Base-by-base conservation (phyloP, 2,113 vertebrate species). In the Daboia siamensis region DNA sequence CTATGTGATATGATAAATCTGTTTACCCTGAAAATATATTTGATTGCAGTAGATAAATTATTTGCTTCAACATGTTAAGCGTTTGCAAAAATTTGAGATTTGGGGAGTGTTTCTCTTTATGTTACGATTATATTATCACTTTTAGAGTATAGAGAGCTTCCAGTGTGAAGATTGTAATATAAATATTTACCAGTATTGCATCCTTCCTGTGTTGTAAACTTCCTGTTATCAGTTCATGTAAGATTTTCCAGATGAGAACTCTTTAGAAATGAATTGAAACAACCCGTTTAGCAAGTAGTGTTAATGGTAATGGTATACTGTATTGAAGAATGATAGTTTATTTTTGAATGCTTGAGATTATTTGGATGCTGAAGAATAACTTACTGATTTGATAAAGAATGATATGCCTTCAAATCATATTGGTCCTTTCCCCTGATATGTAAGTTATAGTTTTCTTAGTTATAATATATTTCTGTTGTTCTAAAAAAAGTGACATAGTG, bases 41-140 rank as follows among this genome's bases (percentile, higher is more conserved):
- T 3, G 87, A 39, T 69, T 88, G 92, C 89, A 87, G 1, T 90
- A 94, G 61, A 91, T 94, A 20, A 84, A 85, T 80, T 23, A 88
- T 44, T 44, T 89, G 26, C 7, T 87, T 92, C 55, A 15, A 11
- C 86, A 93, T 89, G 9, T 80, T 88, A 55, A n/a, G 44, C 4
- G 48, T 56, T 26, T 1, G 17, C 29, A 51, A 89, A 94, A 95
- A 87, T 87, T 46, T 11, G 51, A 2, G 0, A 23, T 94, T 87
- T 91, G 44, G 1, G 9, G 64, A 15, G 44, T 2, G 4, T 54
- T 74, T 46, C n/a, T 69, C 2, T 13, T 13, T 11, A 92, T 0
- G 93, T 88, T 64, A 91, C 21, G 33, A 21, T 80, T 80, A 80
- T 80, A 80, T 80, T 44, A 80, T 44, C 74, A 80, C 74, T 80